Evolutionary conservation across 2,797 vertebrate species (phyloP).

Genomic region (Enoplosus armatus): DNA sequence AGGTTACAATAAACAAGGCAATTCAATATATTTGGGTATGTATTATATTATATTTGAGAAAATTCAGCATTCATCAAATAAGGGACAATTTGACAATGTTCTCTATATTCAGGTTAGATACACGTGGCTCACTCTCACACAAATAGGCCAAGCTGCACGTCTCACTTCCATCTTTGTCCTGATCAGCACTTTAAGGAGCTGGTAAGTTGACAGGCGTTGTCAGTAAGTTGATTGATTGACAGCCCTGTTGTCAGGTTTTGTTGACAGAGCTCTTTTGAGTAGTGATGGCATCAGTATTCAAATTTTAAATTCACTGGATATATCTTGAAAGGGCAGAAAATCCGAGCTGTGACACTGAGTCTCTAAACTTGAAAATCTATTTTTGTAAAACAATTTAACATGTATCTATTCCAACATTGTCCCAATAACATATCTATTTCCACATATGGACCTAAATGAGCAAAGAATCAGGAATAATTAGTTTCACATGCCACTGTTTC

Average conservation of each 20-base stretch:
- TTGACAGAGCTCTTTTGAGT: conserved; percentile 40
- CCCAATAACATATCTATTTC: conserved; percentile 66
- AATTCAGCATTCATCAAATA: background rate
- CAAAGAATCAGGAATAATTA: conserved; percentile 81
- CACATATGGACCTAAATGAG: conserved; percentile 73
- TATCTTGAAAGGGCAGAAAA: conserved; percentile 2
- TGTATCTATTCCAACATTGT: conserved; percentile 19
- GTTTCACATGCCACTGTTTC: conserved; percentile 82
- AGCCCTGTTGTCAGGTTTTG: conserved; percentile 49
- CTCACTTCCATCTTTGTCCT: conserved; percentile 51
- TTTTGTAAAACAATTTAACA: conserved; percentile 18
- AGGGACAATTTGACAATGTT: background rate
- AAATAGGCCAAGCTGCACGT: conserved; percentile 37
- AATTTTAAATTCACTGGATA: background rate
- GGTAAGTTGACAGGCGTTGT: conserved; percentile 37
- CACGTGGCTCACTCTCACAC: conserved; percentile 29
- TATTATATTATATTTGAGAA: conserved; percentile 1
- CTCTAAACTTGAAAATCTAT: conserved; percentile 20
- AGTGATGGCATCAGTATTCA: conserved; percentile 11
- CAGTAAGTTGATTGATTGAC: conserved; percentile 61
- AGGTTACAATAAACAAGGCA: background rate
- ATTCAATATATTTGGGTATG: background rate
- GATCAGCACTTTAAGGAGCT: conserved; percentile 60
- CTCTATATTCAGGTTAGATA: conserved; percentile 2
- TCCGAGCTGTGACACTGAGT: conserved; percentile 19